phyloP scores from a whole-genome alignment of 2,113 vertebrate genomes.

The Gavia stellata region DNA sequence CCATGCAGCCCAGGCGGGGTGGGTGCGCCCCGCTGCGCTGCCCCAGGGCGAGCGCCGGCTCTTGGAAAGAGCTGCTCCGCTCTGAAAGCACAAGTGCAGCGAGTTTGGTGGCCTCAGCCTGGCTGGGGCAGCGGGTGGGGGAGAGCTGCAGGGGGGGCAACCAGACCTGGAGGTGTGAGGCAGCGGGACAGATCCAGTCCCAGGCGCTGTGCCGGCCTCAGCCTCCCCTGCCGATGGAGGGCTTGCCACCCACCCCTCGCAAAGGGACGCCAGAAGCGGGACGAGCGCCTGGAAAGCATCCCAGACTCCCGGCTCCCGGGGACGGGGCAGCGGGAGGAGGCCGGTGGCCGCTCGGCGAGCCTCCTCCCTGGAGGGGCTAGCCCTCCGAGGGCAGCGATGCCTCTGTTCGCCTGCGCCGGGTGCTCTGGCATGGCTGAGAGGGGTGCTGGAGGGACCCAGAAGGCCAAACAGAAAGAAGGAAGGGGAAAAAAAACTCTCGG shows the following conservation, averaged over 20 bases:
- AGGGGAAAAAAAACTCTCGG: neutral
- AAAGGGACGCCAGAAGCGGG: neutral
- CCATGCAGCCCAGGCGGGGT: too few species aligned
- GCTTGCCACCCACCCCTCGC: neutral
- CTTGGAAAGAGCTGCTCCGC: neutral
- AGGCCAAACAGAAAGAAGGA: too few species aligned
- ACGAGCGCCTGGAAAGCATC: neutral
- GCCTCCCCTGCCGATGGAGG: neutral
- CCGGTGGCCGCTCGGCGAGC: neutral
- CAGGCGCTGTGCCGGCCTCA: too few species aligned
- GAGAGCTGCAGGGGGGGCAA: neutral
- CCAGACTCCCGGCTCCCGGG: neutral
- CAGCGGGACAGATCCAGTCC: too few species aligned
- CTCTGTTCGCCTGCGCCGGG: rapidly evolving
- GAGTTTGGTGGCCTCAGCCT: neutral
- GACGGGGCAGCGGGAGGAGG: neutral
- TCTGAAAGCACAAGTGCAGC: neutral
- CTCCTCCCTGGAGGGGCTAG: neutral
- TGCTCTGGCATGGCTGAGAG: neutral
- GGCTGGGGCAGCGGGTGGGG: too few species aligned
- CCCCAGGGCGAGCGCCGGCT: neutral
- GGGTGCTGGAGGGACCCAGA: neutral
- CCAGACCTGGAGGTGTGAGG: neutral
- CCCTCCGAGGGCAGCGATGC: neutral
- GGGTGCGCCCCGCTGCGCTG: neutral